Base-by-base conservation (phyloP, 2,797 vertebrate genomes). In the Euphonia xanthogaster region DNA sequence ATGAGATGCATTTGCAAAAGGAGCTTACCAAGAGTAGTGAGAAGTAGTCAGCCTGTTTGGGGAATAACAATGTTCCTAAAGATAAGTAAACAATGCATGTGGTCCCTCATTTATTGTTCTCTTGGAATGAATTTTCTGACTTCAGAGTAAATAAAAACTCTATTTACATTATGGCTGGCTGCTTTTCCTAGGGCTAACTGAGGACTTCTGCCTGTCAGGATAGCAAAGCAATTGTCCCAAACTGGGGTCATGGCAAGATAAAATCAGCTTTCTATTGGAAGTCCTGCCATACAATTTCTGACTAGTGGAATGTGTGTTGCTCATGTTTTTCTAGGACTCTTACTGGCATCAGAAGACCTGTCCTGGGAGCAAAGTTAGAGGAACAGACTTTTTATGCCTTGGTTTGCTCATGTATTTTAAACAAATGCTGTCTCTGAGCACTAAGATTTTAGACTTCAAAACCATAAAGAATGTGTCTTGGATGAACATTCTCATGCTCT, bases 71-170 rank as follows among this genome's bases (percentile, higher is more conserved):
- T n/a, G 57, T 73, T 88, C 67, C 73, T 86, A 54, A 94, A 81
- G 70, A 91, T 22, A 88, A 88, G 70, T 90, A 88, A 96, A 88
- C 74, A 93, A 53, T 45, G 76, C 70, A 37, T 58, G 65, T 53
- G 78, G 80, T 45, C 28, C 25, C 76, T 86, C 51, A 73, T 81
- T 94, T 90, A 60, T 72, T 94, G 42, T 86, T 81, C 60, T 88
- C 76, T 93, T 93, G 89, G 89, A 96, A 90, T 47, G 51, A 67
- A 30, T 90, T 54, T 84, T 90, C 40, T 94, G 76, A 89, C 48
- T 94, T 84, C 53, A 81, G 76, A 90, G 70, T 93, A 96, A 96
- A 94, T 86, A 94, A 66, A 86, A 91, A 93, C 19, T 45, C 48
- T 76, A 22, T 93, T 94, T 94, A 90, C 30, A 19, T 79, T 94